Percentiles rank a stretch among this genome's conserved stretches.
phyloP scores from a whole-genome alignment of 2,888 invertebrate species.

The Baronia brevicornis region DNA sequence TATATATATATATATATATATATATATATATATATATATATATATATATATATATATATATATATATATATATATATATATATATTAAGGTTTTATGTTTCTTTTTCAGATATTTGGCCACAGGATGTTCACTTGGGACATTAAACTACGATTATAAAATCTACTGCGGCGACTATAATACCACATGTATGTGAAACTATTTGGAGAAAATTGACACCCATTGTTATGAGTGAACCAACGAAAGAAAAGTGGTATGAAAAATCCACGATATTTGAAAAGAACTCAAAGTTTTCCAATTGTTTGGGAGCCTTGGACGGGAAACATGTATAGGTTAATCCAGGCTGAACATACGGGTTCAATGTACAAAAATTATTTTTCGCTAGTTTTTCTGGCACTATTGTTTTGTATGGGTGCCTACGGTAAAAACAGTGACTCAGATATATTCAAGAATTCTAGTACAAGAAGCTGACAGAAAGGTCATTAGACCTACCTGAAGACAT shows the following conservation, averaged over 20 bases:
- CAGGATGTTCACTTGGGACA: conserved; percentile 22
- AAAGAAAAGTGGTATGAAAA: conserved; percentile 22
- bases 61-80: no score
- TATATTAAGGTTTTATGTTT: no score
- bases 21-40: no score
- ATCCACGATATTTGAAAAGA: conserved; percentile 19
- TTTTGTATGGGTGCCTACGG: conserved; percentile 21
- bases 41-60: no score
- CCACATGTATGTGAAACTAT: conserved; percentile 22
- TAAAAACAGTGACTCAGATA: conserved; percentile 21
- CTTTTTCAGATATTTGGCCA: conserved; percentile 21
- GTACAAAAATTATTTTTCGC: conserved; percentile 22
- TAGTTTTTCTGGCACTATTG: conserved; percentile 21
- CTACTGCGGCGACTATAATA: conserved; percentile 21
- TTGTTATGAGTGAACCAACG: conserved; percentile 20
- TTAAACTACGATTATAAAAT: conserved; percentile 22
- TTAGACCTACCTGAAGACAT: conserved; percentile 20
- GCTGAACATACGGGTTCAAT: conserved; percentile 21
- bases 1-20: no score
- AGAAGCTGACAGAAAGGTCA: conserved; percentile 21
- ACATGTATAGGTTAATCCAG: conserved; percentile 22
- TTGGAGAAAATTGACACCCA: conserved; percentile 21
- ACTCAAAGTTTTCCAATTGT: conserved; percentile 22
- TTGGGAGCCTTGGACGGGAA: conserved; percentile 23
- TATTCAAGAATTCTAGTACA: conserved; percentile 22